A percentile compares a stretch with the other conserved stretches of the same genome.
These are phyloP conservation scores for Drosophila aldrichi DNA, from an alignment of 2,888 invertebrate species.

Conservation along the genomic window DNA sequence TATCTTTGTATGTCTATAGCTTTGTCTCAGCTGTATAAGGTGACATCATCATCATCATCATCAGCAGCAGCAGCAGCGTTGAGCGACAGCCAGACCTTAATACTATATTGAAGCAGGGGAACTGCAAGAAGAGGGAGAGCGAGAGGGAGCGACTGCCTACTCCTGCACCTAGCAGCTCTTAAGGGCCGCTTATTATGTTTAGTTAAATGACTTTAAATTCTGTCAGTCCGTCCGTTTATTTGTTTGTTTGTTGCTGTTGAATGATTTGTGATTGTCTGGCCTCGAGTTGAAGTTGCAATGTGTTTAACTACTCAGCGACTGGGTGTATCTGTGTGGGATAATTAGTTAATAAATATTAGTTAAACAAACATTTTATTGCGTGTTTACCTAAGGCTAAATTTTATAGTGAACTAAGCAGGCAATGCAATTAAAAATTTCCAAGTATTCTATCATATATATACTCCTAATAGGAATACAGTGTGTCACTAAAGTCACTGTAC, in stretches of 20 bases:
- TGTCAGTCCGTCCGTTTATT: constrained; percentile 45
- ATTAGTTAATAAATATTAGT: constrained; percentile 29
- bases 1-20: constrained; percentile 20
- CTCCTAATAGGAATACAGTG: too few relatives aligned
- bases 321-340: constrained; percentile 4
- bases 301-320: constrained; percentile 50
- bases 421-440: neutral
- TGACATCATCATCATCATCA: constrained; percentile 45
- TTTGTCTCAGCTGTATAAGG: constrained; percentile 30
- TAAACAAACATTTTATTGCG: constrained; percentile 4
- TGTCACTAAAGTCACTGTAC: too few relatives aligned
- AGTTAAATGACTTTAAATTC: constrained; percentile 61
- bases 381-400: neutral
- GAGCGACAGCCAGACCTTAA: constrained; percentile 38
- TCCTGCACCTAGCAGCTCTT: constrained; percentile 30
- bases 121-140: neutral
- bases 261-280: constrained; percentile 74
- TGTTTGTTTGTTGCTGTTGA: constrained; percentile 65
- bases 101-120: neutral
- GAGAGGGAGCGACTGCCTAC: constrained; percentile 1
- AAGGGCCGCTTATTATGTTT: constrained; percentile 54
- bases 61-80: constrained; percentile 21
- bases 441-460: neutral
- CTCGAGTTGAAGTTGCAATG: constrained; percentile 30
- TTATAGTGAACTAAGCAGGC: neutral